Percentiles rank a stretch among this genome's conserved stretches.
phyloP scores from a whole-genome alignment of 2,797 vertebrate genomes.

The Urophycis tenuis region DNA sequence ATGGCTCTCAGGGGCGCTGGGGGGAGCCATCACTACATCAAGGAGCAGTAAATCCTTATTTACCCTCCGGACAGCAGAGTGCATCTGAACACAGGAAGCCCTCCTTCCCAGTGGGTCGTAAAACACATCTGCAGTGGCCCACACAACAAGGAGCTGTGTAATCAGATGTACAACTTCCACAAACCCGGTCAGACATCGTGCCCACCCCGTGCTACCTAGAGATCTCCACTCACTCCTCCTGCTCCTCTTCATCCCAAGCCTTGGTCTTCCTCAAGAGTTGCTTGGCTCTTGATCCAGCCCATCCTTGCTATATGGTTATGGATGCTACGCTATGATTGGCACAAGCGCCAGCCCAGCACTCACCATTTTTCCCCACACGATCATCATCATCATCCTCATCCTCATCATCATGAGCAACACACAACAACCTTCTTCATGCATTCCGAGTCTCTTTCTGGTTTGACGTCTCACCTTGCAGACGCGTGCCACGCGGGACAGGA shows the following conservation, averaged over 20 bases:
- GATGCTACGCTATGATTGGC: background rate
- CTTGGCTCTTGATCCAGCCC: background rate
- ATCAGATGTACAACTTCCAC: constrained; percentile 21
- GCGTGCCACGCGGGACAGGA: constrained; percentile 92
- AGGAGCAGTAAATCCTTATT: background rate
- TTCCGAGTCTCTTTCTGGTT: background rate
- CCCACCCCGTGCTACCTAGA: no score
- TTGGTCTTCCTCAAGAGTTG: background rate
- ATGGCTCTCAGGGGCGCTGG: background rate
- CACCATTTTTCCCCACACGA: background rate
- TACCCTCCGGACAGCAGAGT: background rate
- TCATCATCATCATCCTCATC: background rate
- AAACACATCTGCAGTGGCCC: constrained; percentile 16
- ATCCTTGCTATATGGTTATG: background rate
- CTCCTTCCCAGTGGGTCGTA: background rate
- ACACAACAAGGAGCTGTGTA: constrained; percentile 20
- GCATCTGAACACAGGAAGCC: background rate
- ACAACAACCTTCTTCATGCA: background rate
- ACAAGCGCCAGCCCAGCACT: background rate
- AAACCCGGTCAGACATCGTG: background rate
- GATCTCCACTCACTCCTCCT: no score
- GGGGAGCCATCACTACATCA: background rate
- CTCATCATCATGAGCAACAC: no score
- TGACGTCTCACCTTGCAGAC: constrained; percentile 86
- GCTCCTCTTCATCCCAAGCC: no score